Percentiles rank a stretch among this genome's conserved stretches.
phyloP scores from a whole-genome alignment of 2,888 invertebrate species.

The Agrilus mali region DNA sequence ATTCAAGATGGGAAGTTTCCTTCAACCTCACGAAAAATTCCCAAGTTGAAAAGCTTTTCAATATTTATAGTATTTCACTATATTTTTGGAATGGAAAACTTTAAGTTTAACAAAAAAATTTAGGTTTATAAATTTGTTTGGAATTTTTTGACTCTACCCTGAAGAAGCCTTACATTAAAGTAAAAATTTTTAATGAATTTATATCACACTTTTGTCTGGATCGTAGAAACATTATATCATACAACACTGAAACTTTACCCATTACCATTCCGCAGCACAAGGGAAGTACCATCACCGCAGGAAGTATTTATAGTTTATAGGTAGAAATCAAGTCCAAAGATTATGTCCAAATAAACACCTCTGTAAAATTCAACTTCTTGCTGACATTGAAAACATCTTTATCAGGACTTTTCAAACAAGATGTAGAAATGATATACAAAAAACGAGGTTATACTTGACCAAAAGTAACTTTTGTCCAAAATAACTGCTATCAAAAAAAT shows the following conservation, averaged over 20 bases:
- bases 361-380: conserved; percentile 72
- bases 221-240: too few relatives aligned
- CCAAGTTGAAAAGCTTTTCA: too few relatives aligned
- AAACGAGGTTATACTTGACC: conserved; percentile 84
- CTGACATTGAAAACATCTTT: conserved; percentile 89
- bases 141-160: too few relatives aligned
- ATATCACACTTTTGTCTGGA: too few relatives aligned
- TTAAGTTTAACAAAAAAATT: too few relatives aligned
- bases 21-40: too few relatives aligned
- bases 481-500: conserved; percentile 71
- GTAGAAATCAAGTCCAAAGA: conserved; percentile 70
- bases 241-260: conserved; percentile 1
- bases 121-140: too few relatives aligned
- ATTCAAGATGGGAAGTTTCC: too few relatives aligned
- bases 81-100: too few relatives aligned
- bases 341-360: conserved; percentile 91
- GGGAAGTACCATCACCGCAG: conserved; percentile 37
- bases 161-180: too few relatives aligned
- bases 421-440: conserved; percentile 91
- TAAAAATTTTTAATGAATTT: too few relatives aligned
- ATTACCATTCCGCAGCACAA: conserved; percentile 6
- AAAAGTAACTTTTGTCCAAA: conserved; percentile 86
- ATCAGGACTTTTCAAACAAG: conserved; percentile 76
- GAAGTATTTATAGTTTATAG: conserved; percentile 76
- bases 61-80: too few relatives aligned